Evolutionary conservation across 2,797 vertebrate species (phyloP).

Genomic region (Sitta carolinensis): DNA sequence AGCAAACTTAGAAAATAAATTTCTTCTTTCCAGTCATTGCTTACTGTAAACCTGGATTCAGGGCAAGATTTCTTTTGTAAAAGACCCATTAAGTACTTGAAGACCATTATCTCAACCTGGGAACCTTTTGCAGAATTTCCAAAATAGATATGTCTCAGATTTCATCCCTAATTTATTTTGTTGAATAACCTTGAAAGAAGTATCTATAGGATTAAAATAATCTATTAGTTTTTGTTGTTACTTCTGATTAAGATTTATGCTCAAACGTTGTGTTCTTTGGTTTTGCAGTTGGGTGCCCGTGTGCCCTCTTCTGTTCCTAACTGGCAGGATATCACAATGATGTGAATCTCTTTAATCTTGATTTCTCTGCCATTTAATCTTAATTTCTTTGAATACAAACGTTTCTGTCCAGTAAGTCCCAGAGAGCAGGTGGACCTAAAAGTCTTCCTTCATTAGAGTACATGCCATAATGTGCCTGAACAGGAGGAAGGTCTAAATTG

Average conservation of each 20-base stretch:
- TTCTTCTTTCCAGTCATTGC: neutral
- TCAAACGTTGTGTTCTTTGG: neutral
- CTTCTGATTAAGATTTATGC: neutral
- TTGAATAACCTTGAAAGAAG: neutral
- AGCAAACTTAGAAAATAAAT: neutral
- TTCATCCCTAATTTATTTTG: neutral
- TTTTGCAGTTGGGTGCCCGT: neutral
- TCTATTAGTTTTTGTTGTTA: neutral
- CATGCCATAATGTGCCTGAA: accelerated
- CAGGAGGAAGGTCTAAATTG: neutral
- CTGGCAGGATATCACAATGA: neutral
- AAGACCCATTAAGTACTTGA: too few species aligned
- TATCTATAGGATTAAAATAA: neutral
- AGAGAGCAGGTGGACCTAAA: neutral
- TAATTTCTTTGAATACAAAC: neutral
- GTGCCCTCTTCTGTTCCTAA: neutral
- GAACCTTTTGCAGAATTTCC: neutral
- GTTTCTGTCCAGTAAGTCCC: neutral
- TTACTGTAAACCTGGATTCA: neutral
- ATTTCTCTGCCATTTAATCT: neutral
- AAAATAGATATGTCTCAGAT: neutral
- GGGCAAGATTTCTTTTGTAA: too few species aligned
- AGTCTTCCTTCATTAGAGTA: neutral
- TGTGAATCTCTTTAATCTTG: neutral
- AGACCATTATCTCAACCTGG: neutral